Base-by-base conservation (phyloP, 2,113 vertebrate species). In the Pseudois nayaur region DNA sequence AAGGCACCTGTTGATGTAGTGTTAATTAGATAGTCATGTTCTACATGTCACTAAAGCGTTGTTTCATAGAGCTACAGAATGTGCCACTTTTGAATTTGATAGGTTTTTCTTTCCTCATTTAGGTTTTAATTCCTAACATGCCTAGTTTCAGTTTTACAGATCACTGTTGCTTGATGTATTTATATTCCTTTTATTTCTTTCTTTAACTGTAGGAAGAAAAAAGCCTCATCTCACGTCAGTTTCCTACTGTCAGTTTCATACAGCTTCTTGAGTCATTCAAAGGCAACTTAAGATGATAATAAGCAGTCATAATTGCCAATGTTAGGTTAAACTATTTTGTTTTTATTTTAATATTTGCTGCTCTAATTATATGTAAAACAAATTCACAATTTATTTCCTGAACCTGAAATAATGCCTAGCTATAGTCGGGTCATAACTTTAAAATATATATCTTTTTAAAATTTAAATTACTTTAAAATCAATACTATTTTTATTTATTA, bases 1-100 rank as follows among this genome's bases (percentile, higher is more conserved):
- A 93, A 87, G 7, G 6, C 89, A 98, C 96, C 97, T 98, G 97
- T 86, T 95, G 23, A 67, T 78, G 31, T 25, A 62, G 48, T 94
- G 43, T 97, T 97, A 98, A 91, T 98, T 97, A 97, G 91, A 97
- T 91, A 97, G 92, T 97, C 96, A 97, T 92, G 91, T 94, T 98
- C 87, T 96, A 23, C 14, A 33, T 85, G 87, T 96, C 95, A 91
- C 59, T 94, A 96, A 87, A 98, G 83, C 71, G 79, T 48, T 43
- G 2, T 50, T 97, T 98, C 96, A 91, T 6, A 97, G 95, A 98
- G 93, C 89, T 97, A 71, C 8, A 96, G 43, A 97, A 92, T 93
- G 36, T 84, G 97, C 97, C 98, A 83, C 60, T 93, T 67, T 96
- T 84, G 95, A 90, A 85, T 89, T 98, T 98, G 67, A 50, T 92